Percentiles rank a stretch among this genome's conserved stretches.
These are phyloP conservation scores for Athalia circularis DNA, from an alignment of 2,888 invertebrate species.

Conservation along the genomic window DNA sequence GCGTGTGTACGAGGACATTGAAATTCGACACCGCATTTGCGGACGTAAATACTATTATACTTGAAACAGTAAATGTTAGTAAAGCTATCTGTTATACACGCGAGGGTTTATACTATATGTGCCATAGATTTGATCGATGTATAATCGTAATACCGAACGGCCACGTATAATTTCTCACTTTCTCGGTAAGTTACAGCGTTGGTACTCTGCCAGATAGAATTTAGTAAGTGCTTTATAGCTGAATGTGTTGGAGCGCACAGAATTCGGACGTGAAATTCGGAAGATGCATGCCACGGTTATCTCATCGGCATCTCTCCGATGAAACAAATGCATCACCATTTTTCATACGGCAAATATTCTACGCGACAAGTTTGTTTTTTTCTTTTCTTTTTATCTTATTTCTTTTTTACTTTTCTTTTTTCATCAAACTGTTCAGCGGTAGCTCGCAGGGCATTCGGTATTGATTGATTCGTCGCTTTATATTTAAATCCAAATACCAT, in stretches of 20 bases:
- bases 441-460: no score
- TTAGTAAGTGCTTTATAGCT: constrained; percentile 39
- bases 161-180: constrained; percentile 45
- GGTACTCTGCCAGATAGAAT: constrained; percentile 42
- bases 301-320: constrained; percentile 25
- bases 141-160: constrained; percentile 30
- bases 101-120: neutral
- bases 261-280: constrained; percentile 1
- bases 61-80: constrained; percentile 14
- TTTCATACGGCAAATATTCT: neutral
- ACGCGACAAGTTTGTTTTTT: neutral
- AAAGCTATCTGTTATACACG: constrained; percentile 8
- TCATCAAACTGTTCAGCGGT: no score
- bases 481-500: no score
- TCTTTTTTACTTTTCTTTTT: neutral
- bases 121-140: constrained; percentile 14
- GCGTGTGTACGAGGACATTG: constrained; percentile 15
- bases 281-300: constrained; percentile 40
- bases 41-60: constrained; percentile 7
- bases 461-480: no score
- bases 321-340: constrained; percentile 5
- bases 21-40: constrained; percentile 14
- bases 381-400: neutral
- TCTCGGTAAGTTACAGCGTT: constrained; percentile 40
- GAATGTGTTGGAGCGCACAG: constrained; percentile 35